These are phyloP conservation scores for Asbolus verrucosus DNA, from an alignment of 1,140 invertebrate species.

Conservation along the genomic window DNA sequence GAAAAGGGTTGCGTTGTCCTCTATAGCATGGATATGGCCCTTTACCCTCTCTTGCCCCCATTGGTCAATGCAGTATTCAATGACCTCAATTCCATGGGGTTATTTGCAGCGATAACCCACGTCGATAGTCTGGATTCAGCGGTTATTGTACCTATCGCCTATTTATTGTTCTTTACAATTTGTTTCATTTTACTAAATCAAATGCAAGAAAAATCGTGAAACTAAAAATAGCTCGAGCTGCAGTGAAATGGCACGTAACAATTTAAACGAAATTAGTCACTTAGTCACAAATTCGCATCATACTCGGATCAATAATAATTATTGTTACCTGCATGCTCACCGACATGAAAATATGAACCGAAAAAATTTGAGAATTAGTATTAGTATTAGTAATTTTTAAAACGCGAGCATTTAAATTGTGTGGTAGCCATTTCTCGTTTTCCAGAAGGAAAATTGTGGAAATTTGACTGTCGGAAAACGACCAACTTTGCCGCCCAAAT, in stretches of 20 bases:
- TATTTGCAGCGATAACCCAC: too few relatives aligned
- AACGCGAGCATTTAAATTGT: too few relatives aligned
- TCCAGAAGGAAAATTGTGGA: not conserved
- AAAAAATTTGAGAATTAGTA: not conserved
- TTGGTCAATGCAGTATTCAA: not conserved
- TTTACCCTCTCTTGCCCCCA: too few relatives aligned
- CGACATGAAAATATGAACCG: not conserved
- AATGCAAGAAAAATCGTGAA: too few relatives aligned
- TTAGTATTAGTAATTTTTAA: too few relatives aligned
- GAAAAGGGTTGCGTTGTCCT: not conserved
- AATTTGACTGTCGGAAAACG: not conserved
- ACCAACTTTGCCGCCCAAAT: not conserved
- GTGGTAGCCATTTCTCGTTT: too few relatives aligned
- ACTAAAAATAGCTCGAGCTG: conserved; percentile 12
- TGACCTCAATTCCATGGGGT: not conserved
- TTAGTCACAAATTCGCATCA: conserved; percentile 9
- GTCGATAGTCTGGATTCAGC: not conserved
- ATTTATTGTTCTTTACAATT: too few relatives aligned
- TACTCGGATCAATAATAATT: conserved; percentile 20
- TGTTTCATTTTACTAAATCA: too few relatives aligned
- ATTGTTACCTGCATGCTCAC: conserved; percentile 6
- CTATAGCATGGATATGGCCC: conserved; percentile 5
- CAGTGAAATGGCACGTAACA: conserved; percentile 5
- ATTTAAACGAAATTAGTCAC: conserved; percentile 22
- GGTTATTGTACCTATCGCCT: not conserved